These are phyloP conservation scores for Papilio dardanus DNA, from an alignment of 1,140 invertebrate species.

Conservation along the genomic window DNA sequence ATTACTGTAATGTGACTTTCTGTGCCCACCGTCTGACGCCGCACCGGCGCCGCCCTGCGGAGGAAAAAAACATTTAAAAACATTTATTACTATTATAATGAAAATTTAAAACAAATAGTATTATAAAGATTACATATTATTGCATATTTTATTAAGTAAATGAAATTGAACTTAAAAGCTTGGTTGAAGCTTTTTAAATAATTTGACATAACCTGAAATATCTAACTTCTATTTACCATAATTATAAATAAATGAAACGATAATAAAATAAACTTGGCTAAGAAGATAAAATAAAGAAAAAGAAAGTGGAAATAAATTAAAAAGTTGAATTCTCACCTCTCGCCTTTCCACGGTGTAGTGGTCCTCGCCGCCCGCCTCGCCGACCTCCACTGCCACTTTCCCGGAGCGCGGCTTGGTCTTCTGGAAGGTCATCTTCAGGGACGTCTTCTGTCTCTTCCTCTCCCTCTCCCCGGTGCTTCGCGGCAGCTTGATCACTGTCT, in stretches of 20 bases:
- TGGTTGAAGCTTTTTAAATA: not conserved
- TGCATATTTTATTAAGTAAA: not conserved
- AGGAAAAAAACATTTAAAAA: conserved; percentile 45
- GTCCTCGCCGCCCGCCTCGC: conserved; percentile 82
- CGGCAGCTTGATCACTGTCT: conserved; percentile 90
- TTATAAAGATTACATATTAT: not conserved
- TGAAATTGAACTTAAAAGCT: not conserved
- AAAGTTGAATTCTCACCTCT: conserved; percentile 84
- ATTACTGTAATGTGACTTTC: conserved; percentile 87
- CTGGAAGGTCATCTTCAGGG: conserved; percentile 91
- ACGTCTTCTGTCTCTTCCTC: conserved; percentile 85
- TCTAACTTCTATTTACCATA: not conserved
- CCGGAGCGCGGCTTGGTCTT: conserved; percentile 86
- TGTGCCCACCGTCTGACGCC: conserved; percentile 83
- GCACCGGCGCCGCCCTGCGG: conserved; percentile 65
- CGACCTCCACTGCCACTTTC: conserved; percentile 78
- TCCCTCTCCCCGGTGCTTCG: conserved; percentile 62
- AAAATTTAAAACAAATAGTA: not conserved
- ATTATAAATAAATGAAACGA: not conserved
- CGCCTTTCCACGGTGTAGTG: conserved; percentile 89
- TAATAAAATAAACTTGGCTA: not conserved
- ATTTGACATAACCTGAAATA: not conserved
- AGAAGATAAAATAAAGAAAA: not conserved
- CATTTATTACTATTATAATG: not conserved
- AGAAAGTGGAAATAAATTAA: conserved; percentile 38